Percentiles rank a stretch among this genome's conserved stretches.
phyloP scores from a whole-genome alignment of 2,797 vertebrate species.

The Coregonus suidteri region DNA sequence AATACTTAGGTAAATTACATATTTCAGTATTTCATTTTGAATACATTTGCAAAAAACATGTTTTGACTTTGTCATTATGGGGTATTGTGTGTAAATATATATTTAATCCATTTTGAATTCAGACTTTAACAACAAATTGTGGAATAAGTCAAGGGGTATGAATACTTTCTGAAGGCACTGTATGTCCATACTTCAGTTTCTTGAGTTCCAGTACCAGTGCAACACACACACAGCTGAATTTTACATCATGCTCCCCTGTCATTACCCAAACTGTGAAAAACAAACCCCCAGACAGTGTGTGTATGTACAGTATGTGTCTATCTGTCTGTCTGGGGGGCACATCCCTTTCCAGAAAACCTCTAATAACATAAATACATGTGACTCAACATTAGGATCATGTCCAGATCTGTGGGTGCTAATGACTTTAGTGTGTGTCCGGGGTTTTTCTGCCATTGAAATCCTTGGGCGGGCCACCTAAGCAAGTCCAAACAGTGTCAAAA shows the following conservation, averaged over 20 bases:
- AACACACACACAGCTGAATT: slow-evolving; percentile 69
- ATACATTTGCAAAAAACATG: too few species aligned
- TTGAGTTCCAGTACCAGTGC: neutral
- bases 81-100: too few species aligned
- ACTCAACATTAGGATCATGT: neutral
- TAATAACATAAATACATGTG: slow-evolving; percentile 28
- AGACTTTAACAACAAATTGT: too few species aligned
- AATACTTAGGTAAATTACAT: too few species aligned
- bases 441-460: too few species aligned
- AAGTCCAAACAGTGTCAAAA: too few species aligned
- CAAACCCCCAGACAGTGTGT: slow-evolving; percentile 65
- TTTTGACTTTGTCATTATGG: too few species aligned
- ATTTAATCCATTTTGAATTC: too few species aligned
- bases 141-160: too few species aligned
- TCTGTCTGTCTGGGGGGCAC: neutral
- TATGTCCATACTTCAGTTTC: neutral
- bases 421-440: neutral
- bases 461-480: too few species aligned
- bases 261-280: slow-evolving; percentile 77
- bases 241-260: slow-evolving; percentile 68
- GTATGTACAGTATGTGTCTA: slow-evolving; percentile 42
- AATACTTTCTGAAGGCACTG: neutral
- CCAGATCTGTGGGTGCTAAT: neutral
- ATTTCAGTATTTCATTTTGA: too few species aligned
- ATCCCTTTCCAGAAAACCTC: neutral